Evolutionary conservation across 2,797 vertebrate species (phyloP).

Genomic region (Anolis apletophallus): DNA sequence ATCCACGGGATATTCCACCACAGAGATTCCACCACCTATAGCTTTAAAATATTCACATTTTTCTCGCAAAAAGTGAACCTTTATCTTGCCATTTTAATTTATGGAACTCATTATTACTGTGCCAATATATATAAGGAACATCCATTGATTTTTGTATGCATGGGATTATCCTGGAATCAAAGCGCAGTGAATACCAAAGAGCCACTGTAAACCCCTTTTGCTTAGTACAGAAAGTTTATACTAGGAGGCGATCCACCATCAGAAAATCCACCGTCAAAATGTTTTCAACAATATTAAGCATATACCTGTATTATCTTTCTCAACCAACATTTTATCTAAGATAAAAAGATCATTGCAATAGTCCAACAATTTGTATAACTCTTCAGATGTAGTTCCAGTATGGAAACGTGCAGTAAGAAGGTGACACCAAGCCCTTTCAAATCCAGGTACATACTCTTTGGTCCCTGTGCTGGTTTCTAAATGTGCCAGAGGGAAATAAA

Average conservation of each 20-base stretch:
- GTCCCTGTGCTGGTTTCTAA: not conserved
- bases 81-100: too few relatives aligned
- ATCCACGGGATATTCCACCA: too few relatives aligned
- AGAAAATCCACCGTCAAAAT: not conserved
- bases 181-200: too few relatives aligned
- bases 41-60: too few relatives aligned
- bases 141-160: too few relatives aligned
- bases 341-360: not conserved
- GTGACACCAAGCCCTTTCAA: not conserved
- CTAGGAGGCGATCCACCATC: too few relatives aligned
- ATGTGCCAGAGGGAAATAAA: conserved; percentile 4
- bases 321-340: not conserved
- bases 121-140: too few relatives aligned
- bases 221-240: not conserved
- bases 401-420: not conserved
- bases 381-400: not conserved
- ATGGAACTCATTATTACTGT: too few relatives aligned
- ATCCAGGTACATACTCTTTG: not conserved
- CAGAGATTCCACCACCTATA: too few relatives aligned
- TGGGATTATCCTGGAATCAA: too few relatives aligned
- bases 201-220: not conserved
- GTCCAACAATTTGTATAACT: not conserved
- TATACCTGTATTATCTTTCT: not conserved
- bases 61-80: too few relatives aligned
- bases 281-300: not conserved